These are phyloP conservation scores for Cyanoramphus novaezelandiae DNA, from an alignment of 2,113 vertebrate genomes.

Conservation along the genomic window DNA sequence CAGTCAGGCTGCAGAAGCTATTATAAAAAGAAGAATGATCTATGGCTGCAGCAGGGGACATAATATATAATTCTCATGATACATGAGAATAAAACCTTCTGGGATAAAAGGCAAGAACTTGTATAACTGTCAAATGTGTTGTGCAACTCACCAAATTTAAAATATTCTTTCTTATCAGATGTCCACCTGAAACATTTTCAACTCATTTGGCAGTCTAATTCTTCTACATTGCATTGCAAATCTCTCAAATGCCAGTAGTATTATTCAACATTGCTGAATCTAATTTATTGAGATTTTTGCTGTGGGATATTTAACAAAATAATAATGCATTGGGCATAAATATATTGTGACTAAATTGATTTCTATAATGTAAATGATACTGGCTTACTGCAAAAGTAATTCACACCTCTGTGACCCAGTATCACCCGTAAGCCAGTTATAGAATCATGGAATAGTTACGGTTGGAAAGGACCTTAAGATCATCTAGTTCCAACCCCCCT, in stretches of 20 bases:
- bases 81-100: neutral
- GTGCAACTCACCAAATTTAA: neutral
- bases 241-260: neutral
- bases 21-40: neutral
- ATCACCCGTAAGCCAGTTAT: neutral
- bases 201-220: neutral
- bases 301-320: slow-evolving; percentile 18
- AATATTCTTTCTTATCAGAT: neutral
- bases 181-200: neutral
- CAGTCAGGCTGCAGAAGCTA: neutral
- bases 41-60: neutral
- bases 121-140: neutral
- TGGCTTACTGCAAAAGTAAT: neutral
- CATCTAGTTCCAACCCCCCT: neutral
- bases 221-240: neutral
- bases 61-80: neutral
- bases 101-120: neutral
- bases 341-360: neutral
- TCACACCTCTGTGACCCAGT: neutral
- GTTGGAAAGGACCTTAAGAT: neutral
- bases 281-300: neutral
- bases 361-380: neutral
- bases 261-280: neutral
- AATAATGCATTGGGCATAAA: neutral
- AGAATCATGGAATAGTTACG: neutral